Percentiles rank a stretch among this genome's conserved stretches.
Conservation (phyloP, 2,797 vertebrate species). For the Sebastes itinus region DNA sequence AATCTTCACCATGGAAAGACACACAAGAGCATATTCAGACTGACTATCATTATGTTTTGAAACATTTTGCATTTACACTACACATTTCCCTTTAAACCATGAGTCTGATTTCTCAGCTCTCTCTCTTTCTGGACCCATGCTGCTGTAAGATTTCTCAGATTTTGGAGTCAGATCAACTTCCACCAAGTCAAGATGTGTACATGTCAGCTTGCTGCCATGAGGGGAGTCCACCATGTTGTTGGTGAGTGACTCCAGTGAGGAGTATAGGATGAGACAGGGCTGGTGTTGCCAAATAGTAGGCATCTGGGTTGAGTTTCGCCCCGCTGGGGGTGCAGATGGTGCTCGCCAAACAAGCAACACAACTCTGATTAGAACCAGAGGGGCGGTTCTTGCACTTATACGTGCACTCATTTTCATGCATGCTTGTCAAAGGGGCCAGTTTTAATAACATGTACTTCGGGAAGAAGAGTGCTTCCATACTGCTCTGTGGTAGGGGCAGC, state of each 20-base stretch:
- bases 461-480: conserved; percentile 23
- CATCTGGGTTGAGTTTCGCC: conserved; percentile 81
- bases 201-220: neutral
- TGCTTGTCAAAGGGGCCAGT: conserved; percentile 64
- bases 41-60: neutral
- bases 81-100: neutral
- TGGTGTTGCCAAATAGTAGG: conserved; percentile 70
- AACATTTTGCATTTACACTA: neutral
- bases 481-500: conserved; percentile 24
- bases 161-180: neutral
- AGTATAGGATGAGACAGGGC: conserved; percentile 52
- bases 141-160: neutral
- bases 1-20: neutral
- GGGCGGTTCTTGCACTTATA: conserved; percentile 51
- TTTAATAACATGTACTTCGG: conserved; percentile 60
- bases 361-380: conserved; percentile 77
- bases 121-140: neutral
- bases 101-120: neutral
- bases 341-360: conserved; percentile 75
- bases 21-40: neutral
- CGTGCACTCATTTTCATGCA: conserved; percentile 54
- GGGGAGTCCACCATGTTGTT: conserved; percentile 3
- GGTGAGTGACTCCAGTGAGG: conserved; percentile 18
- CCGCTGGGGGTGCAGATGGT: conserved; percentile 71
- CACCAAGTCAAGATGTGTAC: neutral